Conservation (phyloP, 2,113 vertebrate genomes). For the Romanogobio albipinnatus region DNA sequence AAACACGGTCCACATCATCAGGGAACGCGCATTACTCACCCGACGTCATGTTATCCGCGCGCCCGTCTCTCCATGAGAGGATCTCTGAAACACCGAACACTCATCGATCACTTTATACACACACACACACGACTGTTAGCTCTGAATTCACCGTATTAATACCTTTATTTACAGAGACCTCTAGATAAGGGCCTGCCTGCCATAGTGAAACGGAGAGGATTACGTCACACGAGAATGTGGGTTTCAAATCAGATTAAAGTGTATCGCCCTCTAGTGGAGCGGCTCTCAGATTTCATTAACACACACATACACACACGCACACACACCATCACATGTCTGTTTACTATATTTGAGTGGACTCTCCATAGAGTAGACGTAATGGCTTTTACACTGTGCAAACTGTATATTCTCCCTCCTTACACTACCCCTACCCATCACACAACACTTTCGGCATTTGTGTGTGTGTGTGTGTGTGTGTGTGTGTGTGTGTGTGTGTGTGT, state of each 20-base stretch:
- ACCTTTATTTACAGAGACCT: background rate
- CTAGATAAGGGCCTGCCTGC: background rate
- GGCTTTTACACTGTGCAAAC: too few species aligned
- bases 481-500: too few species aligned
- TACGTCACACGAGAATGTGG: background rate
- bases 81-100: background rate
- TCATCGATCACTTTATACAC: background rate
- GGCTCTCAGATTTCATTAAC: background rate
- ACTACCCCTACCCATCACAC: too few species aligned
- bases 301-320: too few species aligned
- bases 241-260: background rate
- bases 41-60: background rate
- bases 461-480: too few species aligned
- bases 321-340: too few species aligned
- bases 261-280: slow-evolving; percentile 16
- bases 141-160: background rate
- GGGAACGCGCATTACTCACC: slow-evolving; percentile 14
- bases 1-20: slow-evolving; percentile 33
- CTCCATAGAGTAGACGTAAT: too few species aligned
- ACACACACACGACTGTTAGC: background rate
- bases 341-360: too few species aligned
- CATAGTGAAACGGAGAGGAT: slow-evolving; percentile 3
- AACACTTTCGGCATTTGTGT: too few species aligned
- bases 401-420: too few species aligned
- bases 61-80: background rate